phyloP scores from a whole-genome alignment of 1,140 invertebrate species.

The Caenorhabditis remanei region DNA sequence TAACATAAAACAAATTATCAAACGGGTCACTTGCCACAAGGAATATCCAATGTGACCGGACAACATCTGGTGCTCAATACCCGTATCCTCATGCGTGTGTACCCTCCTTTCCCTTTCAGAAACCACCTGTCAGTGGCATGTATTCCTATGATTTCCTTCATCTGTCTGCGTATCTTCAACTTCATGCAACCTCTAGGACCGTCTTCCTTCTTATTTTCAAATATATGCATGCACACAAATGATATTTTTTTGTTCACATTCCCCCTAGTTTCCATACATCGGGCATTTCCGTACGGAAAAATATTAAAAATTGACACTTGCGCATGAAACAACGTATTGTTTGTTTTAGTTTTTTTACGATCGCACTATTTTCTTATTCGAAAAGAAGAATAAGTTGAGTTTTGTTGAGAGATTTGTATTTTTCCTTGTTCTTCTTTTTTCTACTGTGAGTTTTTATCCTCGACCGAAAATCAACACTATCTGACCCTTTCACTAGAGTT shows the following conservation, averaged over 20 bases:
- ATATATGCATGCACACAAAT: slow-evolving; percentile 49
- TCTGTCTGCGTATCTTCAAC: not conserved
- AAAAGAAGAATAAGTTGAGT: not conserved
- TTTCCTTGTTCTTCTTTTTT: not conserved
- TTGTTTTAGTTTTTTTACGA: slow-evolving; percentile 46
- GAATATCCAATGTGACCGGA: not conserved
- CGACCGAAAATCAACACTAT: not conserved
- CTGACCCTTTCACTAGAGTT: not conserved
- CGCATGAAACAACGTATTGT: not conserved
- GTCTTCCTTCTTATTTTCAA: slow-evolving; percentile 17
- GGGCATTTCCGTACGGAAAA: slow-evolving; percentile 48
- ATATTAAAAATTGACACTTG: slow-evolving; percentile 30
- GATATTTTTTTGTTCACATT: slow-evolving; percentile 24
- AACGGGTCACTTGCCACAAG: not conserved
- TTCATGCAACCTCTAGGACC: not conserved
- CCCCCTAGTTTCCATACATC: not conserved
- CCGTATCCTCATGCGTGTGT: not conserved
- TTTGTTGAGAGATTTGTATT: not conserved
- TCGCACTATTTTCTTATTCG: not conserved
- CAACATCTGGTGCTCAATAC: slow-evolving; percentile 21
- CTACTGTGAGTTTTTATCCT: not conserved
- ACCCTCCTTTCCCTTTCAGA: slow-evolving; percentile 21
- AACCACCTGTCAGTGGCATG: slow-evolving; percentile 26
- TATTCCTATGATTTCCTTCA: slow-evolving; percentile 26
- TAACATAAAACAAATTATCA: not conserved